Percentiles rank a stretch among this genome's conserved stretches.
Conservation (phyloP, 2,113 vertebrate species). For the Cololabis saira region DNA sequence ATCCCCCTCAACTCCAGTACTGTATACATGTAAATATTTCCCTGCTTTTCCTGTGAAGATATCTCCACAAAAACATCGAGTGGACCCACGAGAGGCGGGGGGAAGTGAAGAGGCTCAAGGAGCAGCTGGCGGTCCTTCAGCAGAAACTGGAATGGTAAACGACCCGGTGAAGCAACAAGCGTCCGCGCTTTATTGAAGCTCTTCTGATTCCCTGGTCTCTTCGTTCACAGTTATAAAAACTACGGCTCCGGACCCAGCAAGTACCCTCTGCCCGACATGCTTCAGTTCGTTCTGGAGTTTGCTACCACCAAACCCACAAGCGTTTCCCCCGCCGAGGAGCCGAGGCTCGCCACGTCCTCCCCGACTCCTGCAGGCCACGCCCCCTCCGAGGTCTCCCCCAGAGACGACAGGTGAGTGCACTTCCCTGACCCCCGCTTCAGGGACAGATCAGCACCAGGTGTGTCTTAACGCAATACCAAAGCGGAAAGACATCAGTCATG, state of each 20-base stretch:
- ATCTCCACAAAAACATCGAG: conserved; percentile 90
- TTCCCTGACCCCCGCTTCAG: neutral
- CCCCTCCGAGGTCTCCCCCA: conserved; percentile 52
- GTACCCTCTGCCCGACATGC: conserved; percentile 92
- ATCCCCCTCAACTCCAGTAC: no score
- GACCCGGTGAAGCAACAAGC: neutral
- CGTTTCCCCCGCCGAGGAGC: conserved; percentile 58
- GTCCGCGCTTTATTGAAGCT: neutral
- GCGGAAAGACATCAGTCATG: no score
- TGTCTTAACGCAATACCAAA: neutral
- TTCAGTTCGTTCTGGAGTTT: conserved; percentile 95
- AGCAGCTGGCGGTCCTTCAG: conserved; percentile 86
- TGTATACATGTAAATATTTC: neutral
- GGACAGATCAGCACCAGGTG: neutral
- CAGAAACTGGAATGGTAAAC: conserved; percentile 91
- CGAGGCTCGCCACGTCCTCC: conserved; percentile 22
- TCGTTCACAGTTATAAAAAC: conserved; percentile 86
- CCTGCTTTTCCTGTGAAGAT: conserved; percentile 74
- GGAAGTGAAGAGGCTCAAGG: conserved; percentile 86
- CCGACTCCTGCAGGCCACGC: conserved; percentile 29
- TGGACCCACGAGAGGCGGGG: conserved; percentile 88
- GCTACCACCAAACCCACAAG: conserved; percentile 82
- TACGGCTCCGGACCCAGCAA: conserved; percentile 90
- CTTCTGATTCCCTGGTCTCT: neutral
- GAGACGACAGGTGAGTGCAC: conserved; percentile 65